Conservation (phyloP, 2,113 vertebrate species). For the Sinocyclocheilus maitianheensis region DNA sequence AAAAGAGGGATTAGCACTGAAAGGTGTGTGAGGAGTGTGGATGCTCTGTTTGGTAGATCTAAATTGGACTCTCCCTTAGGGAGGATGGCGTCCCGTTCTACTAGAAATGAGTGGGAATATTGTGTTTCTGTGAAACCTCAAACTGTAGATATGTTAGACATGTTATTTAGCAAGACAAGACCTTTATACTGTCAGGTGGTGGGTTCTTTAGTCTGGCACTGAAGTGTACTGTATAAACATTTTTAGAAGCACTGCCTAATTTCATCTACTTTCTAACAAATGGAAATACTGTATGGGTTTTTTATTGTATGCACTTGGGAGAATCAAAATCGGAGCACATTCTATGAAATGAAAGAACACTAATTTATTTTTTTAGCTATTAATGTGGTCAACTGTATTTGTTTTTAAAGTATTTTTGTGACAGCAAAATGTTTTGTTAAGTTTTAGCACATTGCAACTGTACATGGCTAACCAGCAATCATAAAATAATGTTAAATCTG, state of each 20-base stretch:
- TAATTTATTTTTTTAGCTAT: slow-evolving; percentile 58
- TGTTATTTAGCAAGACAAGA: slow-evolving; percentile 36
- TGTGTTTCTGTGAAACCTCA: slow-evolving; percentile 81
- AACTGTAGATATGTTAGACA: slow-evolving; percentile 39
- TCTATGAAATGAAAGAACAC: slow-evolving; percentile 50
- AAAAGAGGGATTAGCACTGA: slow-evolving; percentile 70
- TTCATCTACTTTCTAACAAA: slow-evolving; percentile 23
- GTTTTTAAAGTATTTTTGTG: background rate
- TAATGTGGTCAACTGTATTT: slow-evolving; percentile 56
- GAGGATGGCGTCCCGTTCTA: slow-evolving; percentile 47
- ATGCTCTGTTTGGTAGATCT: slow-evolving; percentile 36
- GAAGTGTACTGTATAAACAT: slow-evolving; percentile 33
- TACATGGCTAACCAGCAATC: background rate
- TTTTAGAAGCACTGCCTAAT: slow-evolving; percentile 54
- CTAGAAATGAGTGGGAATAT: slow-evolving; percentile 60
- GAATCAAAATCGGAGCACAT: slow-evolving; percentile 46
- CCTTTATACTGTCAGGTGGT: slow-evolving; percentile 43
- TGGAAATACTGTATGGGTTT: slow-evolving; percentile 21
- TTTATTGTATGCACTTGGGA: slow-evolving; percentile 20
- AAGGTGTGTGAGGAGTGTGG: slow-evolving; percentile 51
- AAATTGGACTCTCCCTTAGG: slow-evolving; percentile 31
- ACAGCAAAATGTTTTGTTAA: background rate
- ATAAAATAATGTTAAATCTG: background rate
- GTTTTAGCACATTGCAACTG: background rate
- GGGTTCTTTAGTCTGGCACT: slow-evolving; percentile 57